Percentiles rank a stretch among this genome's conserved stretches.
Conservation (phyloP, 2,888 invertebrate genomes). For the Gymnosoma rotundatum region DNA sequence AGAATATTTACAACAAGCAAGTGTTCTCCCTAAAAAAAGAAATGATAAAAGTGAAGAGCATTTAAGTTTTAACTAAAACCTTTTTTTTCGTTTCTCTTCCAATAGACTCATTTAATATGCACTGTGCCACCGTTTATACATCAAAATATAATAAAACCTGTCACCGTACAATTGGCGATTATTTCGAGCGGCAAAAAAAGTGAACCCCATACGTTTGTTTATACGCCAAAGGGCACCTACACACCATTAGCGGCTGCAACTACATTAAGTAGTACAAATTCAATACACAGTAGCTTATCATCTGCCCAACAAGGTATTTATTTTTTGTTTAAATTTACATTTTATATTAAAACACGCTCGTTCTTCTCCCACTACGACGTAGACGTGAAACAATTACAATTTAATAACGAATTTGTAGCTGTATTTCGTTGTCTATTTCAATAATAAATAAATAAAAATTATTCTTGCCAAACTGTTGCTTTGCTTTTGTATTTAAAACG, state of each 20-base stretch:
- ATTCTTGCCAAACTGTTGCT: conserved; percentile 16
- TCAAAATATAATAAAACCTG: conserved; percentile 86
- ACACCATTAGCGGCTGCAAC: conserved; percentile 80
- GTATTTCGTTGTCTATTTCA: conserved; percentile 3
- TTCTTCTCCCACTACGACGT: not conserved
- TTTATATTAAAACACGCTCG: not conserved
- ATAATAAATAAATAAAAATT: conserved; percentile 4
- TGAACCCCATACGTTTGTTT: conserved; percentile 92
- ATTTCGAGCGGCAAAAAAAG: conserved; percentile 93
- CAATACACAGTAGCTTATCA: conserved; percentile 74
- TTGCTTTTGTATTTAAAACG: conserved; percentile 31
- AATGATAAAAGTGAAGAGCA: no score
- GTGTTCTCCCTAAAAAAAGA: not conserved
- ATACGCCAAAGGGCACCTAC: conserved; percentile 85
- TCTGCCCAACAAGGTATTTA: conserved; percentile 82
- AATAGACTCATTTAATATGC: conserved; percentile 93
- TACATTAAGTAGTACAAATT: conserved; percentile 78
- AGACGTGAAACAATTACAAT: not conserved
- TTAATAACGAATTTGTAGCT: conserved; percentile 7
- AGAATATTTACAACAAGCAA: conserved; percentile 92
- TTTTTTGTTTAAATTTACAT: conserved; percentile 72
- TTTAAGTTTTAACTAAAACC: no score
- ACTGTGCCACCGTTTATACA: conserved; percentile 90
- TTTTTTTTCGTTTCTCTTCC: not conserved
- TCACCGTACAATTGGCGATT: conserved; percentile 89